Evolutionary conservation across 2,113 vertebrate genomes (phyloP).

Genomic region (Pomatorhinus ruficollis): DNA sequence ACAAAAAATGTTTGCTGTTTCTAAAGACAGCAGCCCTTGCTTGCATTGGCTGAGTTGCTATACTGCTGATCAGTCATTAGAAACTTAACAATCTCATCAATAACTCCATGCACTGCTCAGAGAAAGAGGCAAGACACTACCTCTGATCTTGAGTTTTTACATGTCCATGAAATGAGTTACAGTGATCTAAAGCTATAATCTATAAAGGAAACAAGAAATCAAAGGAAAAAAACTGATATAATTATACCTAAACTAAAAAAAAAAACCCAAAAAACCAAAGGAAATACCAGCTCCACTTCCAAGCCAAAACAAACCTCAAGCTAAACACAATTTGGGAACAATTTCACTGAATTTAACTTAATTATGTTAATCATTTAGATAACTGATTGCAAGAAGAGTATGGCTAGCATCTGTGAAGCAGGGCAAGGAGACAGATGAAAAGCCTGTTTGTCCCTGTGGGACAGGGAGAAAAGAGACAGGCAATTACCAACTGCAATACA

Average conservation of each 20-base stretch:
- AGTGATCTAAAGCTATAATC: not conserved
- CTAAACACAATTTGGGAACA: constrained; percentile 2
- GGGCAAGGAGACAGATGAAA: not conserved
- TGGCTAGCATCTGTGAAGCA: not conserved
- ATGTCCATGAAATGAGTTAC: not conserved
- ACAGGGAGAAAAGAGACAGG: not conserved
- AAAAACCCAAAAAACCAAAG: too few relatives aligned
- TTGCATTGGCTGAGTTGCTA: not conserved
- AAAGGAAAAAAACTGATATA: not conserved
- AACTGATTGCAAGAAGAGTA: not conserved
- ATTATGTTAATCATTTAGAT: constrained; percentile 7
- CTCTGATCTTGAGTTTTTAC: not conserved
- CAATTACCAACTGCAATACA: not conserved
- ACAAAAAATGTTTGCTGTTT: not conserved
- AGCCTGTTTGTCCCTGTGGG: not conserved
- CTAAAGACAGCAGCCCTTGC: not conserved
- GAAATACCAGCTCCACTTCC: not conserved
- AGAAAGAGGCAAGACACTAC: not conserved
- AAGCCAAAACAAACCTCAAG: not conserved
- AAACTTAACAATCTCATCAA: not conserved
- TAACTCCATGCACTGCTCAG: not conserved
- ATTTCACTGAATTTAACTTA: not conserved
- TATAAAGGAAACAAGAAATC: not conserved
- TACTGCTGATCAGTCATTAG: not conserved
- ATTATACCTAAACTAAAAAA: not conserved